Evolutionary conservation across 2,113 vertebrate genomes (phyloP).

Genomic region (Tenrec ecaudatus): DNA sequence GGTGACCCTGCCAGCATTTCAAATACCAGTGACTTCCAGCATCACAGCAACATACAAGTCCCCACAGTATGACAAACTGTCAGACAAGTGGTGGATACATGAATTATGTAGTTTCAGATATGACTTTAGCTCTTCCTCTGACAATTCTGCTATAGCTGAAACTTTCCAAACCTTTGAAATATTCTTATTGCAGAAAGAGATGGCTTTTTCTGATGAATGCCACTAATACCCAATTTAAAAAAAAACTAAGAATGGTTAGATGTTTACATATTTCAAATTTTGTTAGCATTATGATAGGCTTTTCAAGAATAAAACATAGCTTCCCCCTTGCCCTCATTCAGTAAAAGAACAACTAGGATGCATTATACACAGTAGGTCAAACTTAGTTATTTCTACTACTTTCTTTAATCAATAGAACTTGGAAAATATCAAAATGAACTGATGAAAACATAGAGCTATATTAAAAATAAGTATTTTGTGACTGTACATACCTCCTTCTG

Average conservation of each 20-base stretch:
- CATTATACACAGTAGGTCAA: not conserved
- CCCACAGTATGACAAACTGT: too few species aligned
- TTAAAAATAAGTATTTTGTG: slow-evolving; percentile 54
- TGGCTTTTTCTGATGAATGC: not conserved
- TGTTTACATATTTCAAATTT: slow-evolving; percentile 38
- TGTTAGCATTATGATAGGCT: not conserved
- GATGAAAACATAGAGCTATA: not conserved
- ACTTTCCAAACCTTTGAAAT: slow-evolving; percentile 24
- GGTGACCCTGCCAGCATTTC: too few species aligned
- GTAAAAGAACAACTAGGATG: not conserved
- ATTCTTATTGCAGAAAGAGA: not conserved
- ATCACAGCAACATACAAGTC: too few species aligned
- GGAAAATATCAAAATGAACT: not conserved
- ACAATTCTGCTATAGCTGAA: not conserved
- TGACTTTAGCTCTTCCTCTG: not conserved
- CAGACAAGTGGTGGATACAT: not conserved
- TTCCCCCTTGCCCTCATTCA: not conserved
- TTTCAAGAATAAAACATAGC: not conserved
- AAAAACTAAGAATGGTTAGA: not conserved
- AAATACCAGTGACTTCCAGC: too few species aligned
- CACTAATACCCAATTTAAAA: not conserved
- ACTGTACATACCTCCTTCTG: slow-evolving; percentile 95
- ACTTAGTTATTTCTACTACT: not conserved
- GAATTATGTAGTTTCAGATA: slow-evolving; percentile 3
- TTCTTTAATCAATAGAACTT: not conserved